Percentiles rank a stretch among this genome's conserved stretches.
phyloP scores from a whole-genome alignment of 2,888 invertebrate genomes.

The Tachystola acroxantha region DNA sequence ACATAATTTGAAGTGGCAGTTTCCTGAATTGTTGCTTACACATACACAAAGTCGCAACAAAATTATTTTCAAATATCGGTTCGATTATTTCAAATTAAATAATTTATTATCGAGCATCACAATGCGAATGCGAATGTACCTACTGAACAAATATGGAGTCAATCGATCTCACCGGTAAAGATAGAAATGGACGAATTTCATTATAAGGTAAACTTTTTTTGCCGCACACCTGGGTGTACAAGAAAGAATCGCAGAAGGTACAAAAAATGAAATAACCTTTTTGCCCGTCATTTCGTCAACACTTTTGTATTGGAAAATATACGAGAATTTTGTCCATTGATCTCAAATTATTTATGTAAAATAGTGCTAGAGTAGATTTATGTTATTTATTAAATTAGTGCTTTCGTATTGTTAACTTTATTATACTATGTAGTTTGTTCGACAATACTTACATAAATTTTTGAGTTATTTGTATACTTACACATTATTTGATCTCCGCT shows the following conservation, averaged over 20 bases:
- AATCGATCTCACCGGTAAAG: constrained; percentile 44
- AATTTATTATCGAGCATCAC: no score
- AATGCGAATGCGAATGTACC: no score
- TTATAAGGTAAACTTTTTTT: constrained; percentile 46
- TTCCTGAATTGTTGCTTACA: no score
- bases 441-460: constrained; percentile 16
- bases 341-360: constrained; percentile 73
- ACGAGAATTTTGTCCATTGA: constrained; percentile 60
- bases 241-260: constrained; percentile 28
- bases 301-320: constrained; percentile 21
- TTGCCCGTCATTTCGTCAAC: constrained; percentile 8
- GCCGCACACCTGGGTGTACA: constrained; percentile 54
- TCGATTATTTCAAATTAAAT: no score
- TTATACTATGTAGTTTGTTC: constrained; percentile 24
- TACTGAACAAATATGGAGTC: constrained; percentile 29
- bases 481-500: constrained; percentile 53
- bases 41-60: no score
- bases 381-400: constrained; percentile 55
- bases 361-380: constrained; percentile 54
- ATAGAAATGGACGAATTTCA: constrained; percentile 29
- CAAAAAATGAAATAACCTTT: constrained; percentile 22
- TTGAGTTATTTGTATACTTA: constrained; percentile 21
- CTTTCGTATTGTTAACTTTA: constrained; percentile 16
- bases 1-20: no score
- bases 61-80: no score